A percentile compares a stretch with the other conserved stretches of the same genome.
Conservation (phyloP, 2,888 invertebrate species). For the Bruchidius siliquastri region DNA sequence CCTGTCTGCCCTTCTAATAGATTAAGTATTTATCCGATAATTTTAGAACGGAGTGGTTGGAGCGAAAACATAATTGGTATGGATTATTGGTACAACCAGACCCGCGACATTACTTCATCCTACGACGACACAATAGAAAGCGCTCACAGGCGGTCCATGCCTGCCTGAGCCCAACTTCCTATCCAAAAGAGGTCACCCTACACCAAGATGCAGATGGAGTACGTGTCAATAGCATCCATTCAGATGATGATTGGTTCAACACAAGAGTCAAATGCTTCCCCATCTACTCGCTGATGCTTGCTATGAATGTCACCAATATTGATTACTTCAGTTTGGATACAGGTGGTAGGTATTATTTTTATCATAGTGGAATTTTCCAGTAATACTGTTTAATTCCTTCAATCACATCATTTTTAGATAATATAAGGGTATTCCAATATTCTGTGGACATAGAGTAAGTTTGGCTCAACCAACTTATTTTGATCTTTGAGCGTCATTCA, state of each 20-base stretch:
- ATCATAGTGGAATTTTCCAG: too few relatives aligned
- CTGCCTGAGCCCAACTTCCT: slow-evolving; percentile 71
- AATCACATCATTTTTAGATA: too few relatives aligned
- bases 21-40: not conserved
- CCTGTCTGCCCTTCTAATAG: too few relatives aligned
- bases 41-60: slow-evolving; percentile 62
- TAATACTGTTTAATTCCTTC: too few relatives aligned
- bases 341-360: slow-evolving; percentile 33
- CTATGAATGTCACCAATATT: slow-evolving; percentile 65
- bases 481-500: too few relatives aligned
- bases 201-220: slow-evolving; percentile 45
- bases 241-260: slow-evolving; percentile 57
- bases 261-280: slow-evolving; percentile 82
- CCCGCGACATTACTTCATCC: slow-evolving; percentile 67
- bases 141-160: slow-evolving; percentile 67
- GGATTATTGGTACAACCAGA: slow-evolving; percentile 75
- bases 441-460: too few relatives aligned
- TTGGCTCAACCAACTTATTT: too few relatives aligned
- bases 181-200: slow-evolving; percentile 60
- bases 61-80: slow-evolving; percentile 66
- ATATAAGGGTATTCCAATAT: too few relatives aligned
- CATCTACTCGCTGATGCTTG: slow-evolving; percentile 73
- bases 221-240: slow-evolving; percentile 49
- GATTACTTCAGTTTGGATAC: slow-evolving; percentile 68
- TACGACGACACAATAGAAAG: slow-evolving; percentile 56